A percentile compares a stretch with the other conserved stretches of the same genome.
Conservation (phyloP, 2,888 invertebrate genomes). For the Rhynchonema sp. region DNA sequence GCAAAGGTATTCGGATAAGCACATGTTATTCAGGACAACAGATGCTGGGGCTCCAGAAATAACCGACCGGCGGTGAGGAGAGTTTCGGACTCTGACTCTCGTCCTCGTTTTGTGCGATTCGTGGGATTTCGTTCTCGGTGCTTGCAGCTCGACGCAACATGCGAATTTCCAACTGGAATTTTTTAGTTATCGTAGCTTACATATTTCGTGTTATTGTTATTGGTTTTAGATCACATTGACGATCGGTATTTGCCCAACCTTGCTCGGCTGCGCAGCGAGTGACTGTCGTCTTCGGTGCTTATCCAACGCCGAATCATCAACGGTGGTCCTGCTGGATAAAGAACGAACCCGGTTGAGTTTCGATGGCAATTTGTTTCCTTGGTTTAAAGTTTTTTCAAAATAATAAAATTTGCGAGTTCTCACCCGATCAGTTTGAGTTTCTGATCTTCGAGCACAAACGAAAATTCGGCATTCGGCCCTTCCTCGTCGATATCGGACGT, state of each 20-base stretch:
- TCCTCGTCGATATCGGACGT: no score
- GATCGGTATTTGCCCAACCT: no score
- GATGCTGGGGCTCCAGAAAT: neutral
- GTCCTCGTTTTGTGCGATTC: neutral
- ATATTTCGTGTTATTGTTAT: neutral
- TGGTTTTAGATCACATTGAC: neutral
- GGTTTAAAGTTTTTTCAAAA: no score
- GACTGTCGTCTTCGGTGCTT: neutral
- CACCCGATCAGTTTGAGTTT: slow-evolving; percentile 20
- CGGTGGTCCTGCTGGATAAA: no score
- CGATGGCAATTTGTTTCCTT: no score
- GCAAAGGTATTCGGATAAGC: neutral
- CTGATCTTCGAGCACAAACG: slow-evolving; percentile 23
- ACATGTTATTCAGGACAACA: no score
- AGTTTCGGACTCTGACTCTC: neutral
- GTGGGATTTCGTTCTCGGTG: slow-evolving; percentile 15
- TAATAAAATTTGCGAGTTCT: neutral
- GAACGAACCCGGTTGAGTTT: no score
- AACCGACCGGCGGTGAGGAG: neutral
- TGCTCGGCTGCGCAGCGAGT: neutral
- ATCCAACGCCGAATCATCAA: no score
- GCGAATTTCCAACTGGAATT: slow-evolving; percentile 8
- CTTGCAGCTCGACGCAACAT: slow-evolving; percentile 23
- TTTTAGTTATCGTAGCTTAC: neutral
- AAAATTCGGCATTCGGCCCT: slow-evolving; percentile 12